Percentiles rank a stretch among this genome's conserved stretches.
These are phyloP conservation scores for Trachurus trachurus DNA, from an alignment of 2,797 vertebrate species.

Conservation along the genomic window DNA sequence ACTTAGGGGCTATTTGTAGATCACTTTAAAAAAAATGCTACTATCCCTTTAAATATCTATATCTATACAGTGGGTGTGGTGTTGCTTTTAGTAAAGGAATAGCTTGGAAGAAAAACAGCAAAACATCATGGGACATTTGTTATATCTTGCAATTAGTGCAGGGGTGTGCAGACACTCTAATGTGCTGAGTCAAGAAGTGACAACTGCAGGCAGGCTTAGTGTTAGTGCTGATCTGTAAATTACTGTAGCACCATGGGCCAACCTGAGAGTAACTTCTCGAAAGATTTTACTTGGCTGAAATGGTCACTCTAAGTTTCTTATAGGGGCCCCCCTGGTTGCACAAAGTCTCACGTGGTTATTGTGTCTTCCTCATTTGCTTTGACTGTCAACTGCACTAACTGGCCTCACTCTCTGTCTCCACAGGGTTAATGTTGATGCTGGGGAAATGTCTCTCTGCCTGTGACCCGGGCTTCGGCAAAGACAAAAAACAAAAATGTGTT, in stretches of 20 bases:
- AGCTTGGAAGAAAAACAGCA: too few species aligned
- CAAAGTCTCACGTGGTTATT: not conserved
- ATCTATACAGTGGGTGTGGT: too few species aligned
- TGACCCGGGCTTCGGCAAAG: too few species aligned
- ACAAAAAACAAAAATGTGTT: accelerated
- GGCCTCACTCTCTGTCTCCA: constrained; percentile 19
- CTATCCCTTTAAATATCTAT: too few species aligned
- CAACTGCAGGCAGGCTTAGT: not conserved
- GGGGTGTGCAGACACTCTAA: not conserved
- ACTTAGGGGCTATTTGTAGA: too few species aligned
- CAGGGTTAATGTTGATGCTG: constrained; percentile 55
- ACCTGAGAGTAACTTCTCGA: not conserved
- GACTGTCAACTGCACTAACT: constrained; percentile 4
- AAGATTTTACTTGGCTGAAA: not conserved
- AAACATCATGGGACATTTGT: too few species aligned
- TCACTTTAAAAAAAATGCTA: too few species aligned
- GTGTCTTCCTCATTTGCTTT: not conserved
- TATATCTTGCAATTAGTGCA: too few species aligned
- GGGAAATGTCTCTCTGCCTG: not conserved
- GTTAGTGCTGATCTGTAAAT: not conserved
- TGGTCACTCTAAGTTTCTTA: not conserved
- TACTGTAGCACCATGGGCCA: not conserved
- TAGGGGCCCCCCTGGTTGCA: not conserved
- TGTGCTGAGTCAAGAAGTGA: not conserved
- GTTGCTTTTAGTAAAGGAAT: too few species aligned